Evolutionary conservation across 1,140 invertebrate genomes (phyloP).

Genomic region (Daktulosphaira vitifoliae): DNA sequence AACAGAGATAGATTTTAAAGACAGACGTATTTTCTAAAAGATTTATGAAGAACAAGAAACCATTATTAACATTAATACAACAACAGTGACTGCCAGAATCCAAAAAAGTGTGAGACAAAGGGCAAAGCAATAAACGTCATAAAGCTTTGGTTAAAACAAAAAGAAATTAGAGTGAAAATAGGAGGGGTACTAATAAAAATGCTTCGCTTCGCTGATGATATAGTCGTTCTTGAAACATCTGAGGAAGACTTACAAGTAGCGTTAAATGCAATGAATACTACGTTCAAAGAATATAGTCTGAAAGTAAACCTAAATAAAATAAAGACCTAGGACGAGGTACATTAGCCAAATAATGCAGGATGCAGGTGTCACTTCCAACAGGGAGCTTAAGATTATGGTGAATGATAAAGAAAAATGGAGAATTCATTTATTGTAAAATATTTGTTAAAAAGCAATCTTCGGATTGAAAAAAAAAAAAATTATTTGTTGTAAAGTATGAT

Average conservation of each 20-base stretch:
- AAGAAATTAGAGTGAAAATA: constrained; percentile 1
- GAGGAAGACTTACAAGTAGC: constrained; percentile 19
- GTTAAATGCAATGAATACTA: constrained; percentile 17
- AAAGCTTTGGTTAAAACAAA: constrained; percentile 8
- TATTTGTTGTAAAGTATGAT: background rate
- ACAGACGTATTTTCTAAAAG: background rate
- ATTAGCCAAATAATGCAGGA: constrained; percentile 16
- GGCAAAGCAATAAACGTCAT: constrained; percentile 4
- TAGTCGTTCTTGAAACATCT: constrained; percentile 14
- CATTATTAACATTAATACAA: background rate
- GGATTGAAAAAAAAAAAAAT: too few species aligned
- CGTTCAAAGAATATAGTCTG: constrained; percentile 20
- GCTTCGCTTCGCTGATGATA: constrained; percentile 28
- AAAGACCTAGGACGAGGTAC: constrained; percentile 4
- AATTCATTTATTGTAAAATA: too few species aligned
- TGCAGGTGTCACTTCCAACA: background rate
- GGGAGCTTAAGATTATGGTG: too few species aligned
- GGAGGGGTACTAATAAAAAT: constrained; percentile 6
- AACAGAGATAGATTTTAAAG: constrained; percentile 8
- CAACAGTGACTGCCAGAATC: background rate
- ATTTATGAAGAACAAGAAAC: too few species aligned
- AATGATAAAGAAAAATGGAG: too few species aligned
- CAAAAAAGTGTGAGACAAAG: constrained; percentile 10
- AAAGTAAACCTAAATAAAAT: constrained; percentile 15
- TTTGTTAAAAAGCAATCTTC: too few species aligned